Percentiles rank a stretch among this genome's conserved stretches.
Evolutionary conservation across 1,140 invertebrate species (phyloP).

Genomic region (Neodiprion fabricii): DNA sequence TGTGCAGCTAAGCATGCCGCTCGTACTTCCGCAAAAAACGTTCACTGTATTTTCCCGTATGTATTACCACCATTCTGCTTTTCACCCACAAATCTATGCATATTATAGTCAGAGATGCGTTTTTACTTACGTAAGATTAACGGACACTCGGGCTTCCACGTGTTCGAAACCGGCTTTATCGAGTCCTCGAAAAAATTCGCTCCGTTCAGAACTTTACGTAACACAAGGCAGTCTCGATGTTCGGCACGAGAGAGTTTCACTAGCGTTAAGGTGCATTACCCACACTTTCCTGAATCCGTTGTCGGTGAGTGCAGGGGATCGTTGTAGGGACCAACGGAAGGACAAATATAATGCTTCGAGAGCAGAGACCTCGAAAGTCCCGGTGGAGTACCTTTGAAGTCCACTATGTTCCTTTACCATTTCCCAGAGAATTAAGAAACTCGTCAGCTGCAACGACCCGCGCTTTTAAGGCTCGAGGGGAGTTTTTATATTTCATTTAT

Average conservation of each 20-base stretch:
- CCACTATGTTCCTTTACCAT: not conserved
- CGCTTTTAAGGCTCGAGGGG: too few relatives aligned
- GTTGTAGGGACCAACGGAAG: not conserved
- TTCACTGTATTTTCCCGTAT: not conserved
- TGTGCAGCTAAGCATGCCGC: not conserved
- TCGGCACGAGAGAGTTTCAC: slow-evolving; percentile 1
- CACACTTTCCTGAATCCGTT: not conserved
- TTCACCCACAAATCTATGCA: not conserved
- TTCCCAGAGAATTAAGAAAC: not conserved
- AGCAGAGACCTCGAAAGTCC: not conserved
- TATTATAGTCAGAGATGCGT: not conserved
- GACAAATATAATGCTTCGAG: not conserved
- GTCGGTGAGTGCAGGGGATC: not conserved
- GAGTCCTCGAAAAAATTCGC: not conserved
- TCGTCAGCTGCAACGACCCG: too few relatives aligned
- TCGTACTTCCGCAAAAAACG: not conserved
- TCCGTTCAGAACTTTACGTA: not conserved
- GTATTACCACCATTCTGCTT: not conserved
- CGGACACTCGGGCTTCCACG: not conserved
- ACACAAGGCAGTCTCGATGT: not conserved
- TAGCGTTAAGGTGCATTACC: not conserved
- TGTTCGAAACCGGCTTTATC: not conserved
- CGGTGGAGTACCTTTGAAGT: not conserved
- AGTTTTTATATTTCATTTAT: too few relatives aligned
- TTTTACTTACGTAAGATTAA: slow-evolving; percentile 1